Base-by-base conservation (phyloP, 2,888 invertebrate genomes). In the Cryptocephalus primarius region DNA sequence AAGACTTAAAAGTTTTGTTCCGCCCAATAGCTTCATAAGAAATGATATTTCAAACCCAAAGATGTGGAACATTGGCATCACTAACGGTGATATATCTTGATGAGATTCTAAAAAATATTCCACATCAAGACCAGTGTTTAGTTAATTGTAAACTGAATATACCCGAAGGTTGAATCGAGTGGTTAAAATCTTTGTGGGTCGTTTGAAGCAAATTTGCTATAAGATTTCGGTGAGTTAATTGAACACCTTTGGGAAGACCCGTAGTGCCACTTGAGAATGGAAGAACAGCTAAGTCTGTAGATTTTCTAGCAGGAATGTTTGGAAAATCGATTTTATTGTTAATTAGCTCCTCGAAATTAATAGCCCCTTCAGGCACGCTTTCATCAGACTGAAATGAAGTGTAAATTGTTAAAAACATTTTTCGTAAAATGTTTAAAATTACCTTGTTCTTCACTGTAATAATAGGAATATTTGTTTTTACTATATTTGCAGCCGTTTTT, bases 211-310 rank as follows among this genome's bases (percentile, higher is more conserved):
- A 14, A 48, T 61, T 58, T 8, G 60, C 42, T 32, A 60, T 48
- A 31, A 56, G 49, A 44, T 62, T 62, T 10, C 9, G 40, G 63
- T 84, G 80, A 0, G 79, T 76, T 1, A 87, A 69, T 58, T 79
- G 74, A 0, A 88, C 86, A 2, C 85, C 87, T 71, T 88, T 88
- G 0, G 87, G 83, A 44, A 84, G 51, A 0, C 92, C 92, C 0
- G 90, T 91, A 0, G 92, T 92, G 1, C 88, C 88, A 64, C 89
- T 89, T 1, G 90, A 90, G 66, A 85, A 91, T 0, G 88, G 89
- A 60, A 91, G 70, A 32, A 85, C 67, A 0, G 78, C 78, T 8
- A 82, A 64, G 54, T 86, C 85, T 10, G 36, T 39, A 4, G 73
- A 63, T 40, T 64, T 71, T 22, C 74, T 56, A 38, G 67, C 63